These are phyloP conservation scores for Dipodomys stephensi DNA, from an alignment of 2,113 vertebrate species.

Conservation along the genomic window DNA sequence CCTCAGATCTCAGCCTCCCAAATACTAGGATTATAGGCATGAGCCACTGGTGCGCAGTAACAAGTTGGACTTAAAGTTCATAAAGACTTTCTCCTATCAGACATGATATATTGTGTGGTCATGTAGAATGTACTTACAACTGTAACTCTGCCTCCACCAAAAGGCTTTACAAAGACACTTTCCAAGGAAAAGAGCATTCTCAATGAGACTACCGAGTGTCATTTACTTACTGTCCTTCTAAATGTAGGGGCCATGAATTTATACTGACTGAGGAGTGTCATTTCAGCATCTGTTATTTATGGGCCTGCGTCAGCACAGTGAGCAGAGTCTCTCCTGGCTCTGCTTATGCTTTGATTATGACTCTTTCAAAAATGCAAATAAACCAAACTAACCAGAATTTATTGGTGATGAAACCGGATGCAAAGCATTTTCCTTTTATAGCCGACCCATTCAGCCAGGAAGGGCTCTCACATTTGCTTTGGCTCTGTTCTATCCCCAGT, in stretches of 20 bases:
- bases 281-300: neutral
- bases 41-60: no score
- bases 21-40: no score
- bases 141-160: no score
- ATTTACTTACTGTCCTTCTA: neutral
- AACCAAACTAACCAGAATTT: constrained; percentile 19
- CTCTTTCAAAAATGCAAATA: constrained; percentile 32
- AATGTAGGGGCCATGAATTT: constrained; percentile 48
- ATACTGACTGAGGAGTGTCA: neutral
- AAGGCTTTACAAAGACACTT: no score
- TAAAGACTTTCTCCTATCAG: no score
- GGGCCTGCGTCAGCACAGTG: neutral
- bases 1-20: no score
- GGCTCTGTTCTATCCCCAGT: neutral
- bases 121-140: no score
- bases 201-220: neutral
- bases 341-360: constrained; percentile 1
- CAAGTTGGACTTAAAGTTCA: no score
- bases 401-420: neutral
- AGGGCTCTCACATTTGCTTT: neutral
- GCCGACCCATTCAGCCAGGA: neutral
- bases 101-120: no score
- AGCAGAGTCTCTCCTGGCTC: constrained; percentile 16
- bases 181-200: neutral
- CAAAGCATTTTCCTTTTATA: neutral